phyloP scores from a whole-genome alignment of 2,113 vertebrate species.

The Cyanoliseus patagonus region DNA sequence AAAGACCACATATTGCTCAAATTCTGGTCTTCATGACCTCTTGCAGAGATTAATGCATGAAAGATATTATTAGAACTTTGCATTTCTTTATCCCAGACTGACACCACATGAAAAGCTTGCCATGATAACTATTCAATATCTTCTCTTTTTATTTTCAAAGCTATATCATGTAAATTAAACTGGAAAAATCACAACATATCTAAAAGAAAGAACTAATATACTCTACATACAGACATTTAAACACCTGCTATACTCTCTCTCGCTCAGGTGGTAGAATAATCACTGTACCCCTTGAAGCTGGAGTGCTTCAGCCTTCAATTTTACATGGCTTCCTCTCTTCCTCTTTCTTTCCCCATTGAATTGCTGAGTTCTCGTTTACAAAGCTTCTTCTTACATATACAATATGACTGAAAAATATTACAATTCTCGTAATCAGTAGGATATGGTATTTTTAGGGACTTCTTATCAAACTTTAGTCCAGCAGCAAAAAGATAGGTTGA shows the following conservation, averaged over 20 bases:
- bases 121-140: not conserved
- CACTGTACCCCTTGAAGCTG: not conserved
- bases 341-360: not conserved
- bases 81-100: slow-evolving; percentile 45
- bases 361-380: not conserved
- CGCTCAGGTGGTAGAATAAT: not conserved
- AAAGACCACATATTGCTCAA: slow-evolving; percentile 59
- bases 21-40: slow-evolving; percentile 52
- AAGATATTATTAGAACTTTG: slow-evolving; percentile 61
- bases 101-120: slow-evolving; percentile 39
- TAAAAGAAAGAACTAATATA: not conserved
- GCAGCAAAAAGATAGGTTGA: not conserved
- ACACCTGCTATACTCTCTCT: not conserved
- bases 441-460: not conserved
- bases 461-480: not conserved
- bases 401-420: not conserved
- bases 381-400: not conserved
- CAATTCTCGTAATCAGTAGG: not conserved
- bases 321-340: not conserved
- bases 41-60: slow-evolving; percentile 59
- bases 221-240: not conserved
- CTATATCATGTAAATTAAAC: slow-evolving; percentile 14
- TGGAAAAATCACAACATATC: not conserved
- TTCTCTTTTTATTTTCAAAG: not conserved
- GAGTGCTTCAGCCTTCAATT: not conserved